Base-by-base conservation (phyloP, 2,888 invertebrate species). In the Eristalis intricaria region DNA sequence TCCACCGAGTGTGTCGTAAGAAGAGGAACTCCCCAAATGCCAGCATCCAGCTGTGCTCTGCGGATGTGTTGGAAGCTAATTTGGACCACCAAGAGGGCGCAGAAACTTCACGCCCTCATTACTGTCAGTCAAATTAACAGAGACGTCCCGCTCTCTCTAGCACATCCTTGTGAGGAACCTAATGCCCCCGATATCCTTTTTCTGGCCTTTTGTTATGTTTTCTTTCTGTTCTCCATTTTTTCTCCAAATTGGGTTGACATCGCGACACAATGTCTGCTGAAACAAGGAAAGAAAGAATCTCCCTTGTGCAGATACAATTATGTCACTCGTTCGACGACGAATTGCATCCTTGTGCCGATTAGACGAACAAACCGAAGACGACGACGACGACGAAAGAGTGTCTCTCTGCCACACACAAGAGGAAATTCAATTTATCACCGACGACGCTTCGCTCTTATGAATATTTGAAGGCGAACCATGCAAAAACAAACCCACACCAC, bases 101-200 rank as follows among this genome's bases (percentile, higher is more conserved):
- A 26, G 23, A 35, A 35, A 64, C 23, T 64, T 35, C 73, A 74
- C 50, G 56, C 64, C 64, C 74, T 74, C 50, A 64, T 74, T 74
- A 35, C 50, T 60, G 29, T n/a, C 56, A 22, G 13, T 32, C 43
- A 68, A 23, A 32, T 22, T 56, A 70, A 29, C 38, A 22, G 60
- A 60, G 70, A 71, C 40, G 40, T 13, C 38, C 22, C 43, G 43
- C n/a, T 1, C 64, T 26, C 43, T 43, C 15, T n/a, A 32, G 4
- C 38, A 56, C 50, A 81, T 76, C 71, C 60, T 81, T 71, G 60
- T 19, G 74, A 56, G 65, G 77, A 83, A 86, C 78, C 86, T 65
- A 78, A 79, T 86, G 86, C 70, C 83, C 78, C 66, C 83, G 78
- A 86, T 86, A 75, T 86, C 70, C 83, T 79, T 61, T 26, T 83